Conservation (phyloP, 1,140 invertebrate species). For the Danaus melanippus region DNA sequence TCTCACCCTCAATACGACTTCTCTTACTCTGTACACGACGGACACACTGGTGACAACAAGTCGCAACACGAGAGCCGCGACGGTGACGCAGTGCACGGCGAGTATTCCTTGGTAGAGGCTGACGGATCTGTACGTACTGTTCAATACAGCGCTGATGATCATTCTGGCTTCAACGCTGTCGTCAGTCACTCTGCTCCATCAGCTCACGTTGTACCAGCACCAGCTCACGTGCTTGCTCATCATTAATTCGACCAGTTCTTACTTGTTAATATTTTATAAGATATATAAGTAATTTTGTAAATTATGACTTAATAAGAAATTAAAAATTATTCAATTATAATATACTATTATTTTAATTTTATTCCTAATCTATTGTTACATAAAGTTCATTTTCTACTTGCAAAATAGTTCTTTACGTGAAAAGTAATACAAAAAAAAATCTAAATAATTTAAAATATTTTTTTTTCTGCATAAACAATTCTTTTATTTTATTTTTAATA, state of each 20-base stretch:
- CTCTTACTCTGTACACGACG: conserved; percentile 67
- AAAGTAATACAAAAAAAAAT: too few relatives aligned
- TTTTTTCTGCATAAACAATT: too few relatives aligned
- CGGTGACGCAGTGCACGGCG: conserved; percentile 68
- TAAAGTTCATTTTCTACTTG: too few relatives aligned
- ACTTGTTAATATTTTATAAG: too few relatives aligned
- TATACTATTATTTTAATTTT: too few relatives aligned
- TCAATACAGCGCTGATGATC: conserved; percentile 70
- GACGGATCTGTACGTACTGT: conserved; percentile 72
- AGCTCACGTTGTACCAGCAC: conserved; percentile 20
- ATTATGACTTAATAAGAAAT: too few relatives aligned
- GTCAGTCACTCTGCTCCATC: conserved; percentile 70
- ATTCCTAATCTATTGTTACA: too few relatives aligned
- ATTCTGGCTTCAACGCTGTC: conserved; percentile 73
- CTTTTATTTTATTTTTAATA: too few relatives aligned
- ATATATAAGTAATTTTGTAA: too few relatives aligned
- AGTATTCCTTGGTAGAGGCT: conserved; percentile 70
- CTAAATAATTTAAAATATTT: too few relatives aligned
- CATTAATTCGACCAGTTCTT: conserved; percentile 6
- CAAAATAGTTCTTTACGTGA: too few relatives aligned
- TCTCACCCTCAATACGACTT: conserved; percentile 67
- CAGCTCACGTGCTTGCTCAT: conserved; percentile 15
- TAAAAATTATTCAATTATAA: too few relatives aligned
- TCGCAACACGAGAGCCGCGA: conserved; percentile 70
- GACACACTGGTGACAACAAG: conserved; percentile 70